Percentiles rank a stretch among this genome's conserved stretches.
Conservation (phyloP, 2,113 vertebrate species). For the Callaeas wilsoni region DNA sequence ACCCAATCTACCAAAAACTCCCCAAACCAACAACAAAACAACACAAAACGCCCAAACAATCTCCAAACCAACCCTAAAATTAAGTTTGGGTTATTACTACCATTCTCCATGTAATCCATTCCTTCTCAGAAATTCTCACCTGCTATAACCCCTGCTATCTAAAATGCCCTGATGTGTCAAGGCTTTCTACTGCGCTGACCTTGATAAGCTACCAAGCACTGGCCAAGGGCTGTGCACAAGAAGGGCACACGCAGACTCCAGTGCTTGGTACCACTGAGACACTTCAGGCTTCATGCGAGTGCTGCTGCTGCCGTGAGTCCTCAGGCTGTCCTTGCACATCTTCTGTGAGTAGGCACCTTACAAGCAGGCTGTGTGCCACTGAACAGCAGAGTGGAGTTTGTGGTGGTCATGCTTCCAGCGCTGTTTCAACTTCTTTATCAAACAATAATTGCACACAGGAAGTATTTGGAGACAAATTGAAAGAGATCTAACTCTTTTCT, state of each 20-base stretch:
- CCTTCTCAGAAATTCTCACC: neutral
- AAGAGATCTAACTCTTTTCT: neutral
- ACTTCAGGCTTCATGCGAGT: neutral
- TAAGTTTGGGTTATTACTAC: neutral
- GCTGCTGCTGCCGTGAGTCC: neutral
- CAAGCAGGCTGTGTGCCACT: neutral
- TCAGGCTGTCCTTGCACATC: neutral
- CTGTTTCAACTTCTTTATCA: neutral
- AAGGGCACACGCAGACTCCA: neutral
- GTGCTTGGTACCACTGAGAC: neutral
- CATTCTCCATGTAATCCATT: neutral
- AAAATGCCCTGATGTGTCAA: neutral
- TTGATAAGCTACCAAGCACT: neutral
- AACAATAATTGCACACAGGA: neutral
- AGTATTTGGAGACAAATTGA: neutral
- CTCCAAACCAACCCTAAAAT: neutral
- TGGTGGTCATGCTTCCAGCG: accelerated
- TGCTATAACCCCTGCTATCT: neutral
- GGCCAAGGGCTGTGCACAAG: neutral
- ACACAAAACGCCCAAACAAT: neutral
- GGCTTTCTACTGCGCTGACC: neutral
- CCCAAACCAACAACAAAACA: neutral
- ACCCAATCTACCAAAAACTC: accelerated
- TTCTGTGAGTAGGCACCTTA: neutral
- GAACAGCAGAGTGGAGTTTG: neutral